Base-by-base conservation (phyloP, 2,113 vertebrate genomes). In the Percopsis transmontana region DNA sequence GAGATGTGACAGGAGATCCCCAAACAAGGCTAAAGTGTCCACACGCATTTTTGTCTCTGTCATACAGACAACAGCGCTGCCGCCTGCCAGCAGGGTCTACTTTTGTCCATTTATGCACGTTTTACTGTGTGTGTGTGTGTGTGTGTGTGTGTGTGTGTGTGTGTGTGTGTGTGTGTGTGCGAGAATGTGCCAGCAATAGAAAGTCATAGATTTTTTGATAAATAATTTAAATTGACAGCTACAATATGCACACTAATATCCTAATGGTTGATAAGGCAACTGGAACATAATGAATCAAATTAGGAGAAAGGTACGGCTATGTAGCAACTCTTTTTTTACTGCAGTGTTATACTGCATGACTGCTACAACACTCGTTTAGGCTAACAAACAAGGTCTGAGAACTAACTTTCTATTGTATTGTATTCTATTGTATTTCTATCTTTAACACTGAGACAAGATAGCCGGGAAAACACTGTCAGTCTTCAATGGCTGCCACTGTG, bases 1-100 rank as follows among this genome's bases (percentile, higher is more conserved):
- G 76, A 73, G 80, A 83, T 83, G 72, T 82, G 89, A 88, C 89
- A 84, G 83, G 61, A 60, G 71, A 82, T 88, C 87, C 87, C 87
- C 44, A 82, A 79, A 79, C 85, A 72, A 78, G 62, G 60, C 79
- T 52, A 65, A 80, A 71, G 74, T 85, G 88, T 87, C 87, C 76
- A 79, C 80, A 83, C 80, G 72, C 70, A 85, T 90, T 82, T 78
- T 50, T 74, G 75, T 84, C 69, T 80, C 66, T 58, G 74, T 82
- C 85, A 79, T n/a, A 65, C 62, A 66, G 58, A 75, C 53, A 48
- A 20, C 54, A 62, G 56, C 20, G n/a, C 55, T 57, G 71, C 66
- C 63, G 60, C n/a, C 52, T 38, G 12, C 47, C 63, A 62, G 68
- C 58, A 4, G 52, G 44, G 48, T 1, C 45, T 11, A 24, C 39